Conservation (phyloP, 2,113 vertebrate species). For the Eolophus roseicapilla region DNA sequence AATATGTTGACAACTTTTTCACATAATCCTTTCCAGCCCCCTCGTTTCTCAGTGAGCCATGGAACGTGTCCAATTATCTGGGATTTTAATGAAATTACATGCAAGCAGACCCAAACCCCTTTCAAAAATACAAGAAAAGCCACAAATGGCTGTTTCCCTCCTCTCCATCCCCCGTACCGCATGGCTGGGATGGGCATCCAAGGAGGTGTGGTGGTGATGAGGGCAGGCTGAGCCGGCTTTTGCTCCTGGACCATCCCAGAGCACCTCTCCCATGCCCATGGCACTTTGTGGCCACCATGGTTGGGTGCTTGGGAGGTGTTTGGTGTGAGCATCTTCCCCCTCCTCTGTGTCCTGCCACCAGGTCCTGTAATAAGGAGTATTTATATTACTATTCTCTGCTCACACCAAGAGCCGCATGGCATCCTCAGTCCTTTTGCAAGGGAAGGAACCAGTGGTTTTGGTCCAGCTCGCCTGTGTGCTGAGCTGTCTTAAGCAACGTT, state of each 20-base stretch:
- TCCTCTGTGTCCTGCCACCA: neutral
- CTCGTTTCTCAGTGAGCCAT: conserved; percentile 49
- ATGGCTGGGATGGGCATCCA: neutral
- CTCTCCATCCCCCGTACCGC: neutral
- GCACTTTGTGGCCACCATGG: accelerated
- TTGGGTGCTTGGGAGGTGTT: neutral
- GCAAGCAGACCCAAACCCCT: neutral
- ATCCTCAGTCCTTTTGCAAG: neutral
- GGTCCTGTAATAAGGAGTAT: neutral
- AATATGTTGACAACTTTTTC: conserved; percentile 67
- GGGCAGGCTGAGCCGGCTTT: neutral
- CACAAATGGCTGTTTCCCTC: neutral
- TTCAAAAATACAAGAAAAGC: neutral
- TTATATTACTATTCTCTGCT: conserved; percentile 6
- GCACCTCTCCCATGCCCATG: neutral
- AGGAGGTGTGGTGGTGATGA: neutral
- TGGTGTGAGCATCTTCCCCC: conserved; percentile 12
- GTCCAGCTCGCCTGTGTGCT: neutral
- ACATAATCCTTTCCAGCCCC: conserved; percentile 59
- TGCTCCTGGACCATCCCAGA: too few species aligned
- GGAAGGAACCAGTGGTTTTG: neutral
- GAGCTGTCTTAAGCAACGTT: conserved; percentile 33
- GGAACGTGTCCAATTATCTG: conserved; percentile 38
- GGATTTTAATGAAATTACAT: conserved; percentile 54
- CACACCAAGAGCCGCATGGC: neutral